Base-by-base conservation (phyloP, 2,113 vertebrate species). In the Mesoclemmys tuberculata region DNA sequence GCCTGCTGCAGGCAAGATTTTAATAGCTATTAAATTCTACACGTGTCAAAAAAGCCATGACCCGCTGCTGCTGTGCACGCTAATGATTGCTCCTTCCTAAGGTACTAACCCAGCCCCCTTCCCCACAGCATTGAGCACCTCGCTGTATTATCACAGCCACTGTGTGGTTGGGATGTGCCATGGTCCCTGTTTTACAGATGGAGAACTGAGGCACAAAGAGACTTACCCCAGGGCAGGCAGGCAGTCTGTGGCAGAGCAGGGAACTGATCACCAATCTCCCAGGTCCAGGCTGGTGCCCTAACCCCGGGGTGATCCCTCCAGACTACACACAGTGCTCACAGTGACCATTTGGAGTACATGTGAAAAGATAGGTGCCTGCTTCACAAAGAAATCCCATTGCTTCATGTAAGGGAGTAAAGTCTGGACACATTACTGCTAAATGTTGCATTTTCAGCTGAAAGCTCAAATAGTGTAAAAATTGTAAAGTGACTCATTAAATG, bases 391-490 rank as follows among this genome's bases (percentile, higher is more conserved):
- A 22, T 64, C 27, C 52, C 46, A 48, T 27, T n/a, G 16, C 80
- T 92, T 56, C 35, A 56, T 44, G n/a, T 56, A 0, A 38, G 1
- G 19, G 31, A 90, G 68, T 1, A 0, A 90, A 75, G 38, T 21
- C 26, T 74, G 64, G 83, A 46, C 22, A 24, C 38, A 19, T 82
- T 56, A 49, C 87, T 89, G 80, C 83, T 89, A 81, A 95, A 84
- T 29, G 54, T 80, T 90, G 87, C 22, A 81, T 88, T 96, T 88
- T 44, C 21, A 31, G 21, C 16, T 82, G 74, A 83, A 94, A 93
- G 84, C 80, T 91, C 87, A 90, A 92, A 92, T n/a, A 92, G 61
- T 91, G 81, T 91, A 95, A 87, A 95, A 88, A 87, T 81, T 58
- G 16, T 91, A 93, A 87, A 95, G 84, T 88, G 81, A 87, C 85